These are phyloP conservation scores for Hippocampus kuda DNA, from an alignment of 2,797 vertebrate species.

Conservation along the genomic window DNA sequence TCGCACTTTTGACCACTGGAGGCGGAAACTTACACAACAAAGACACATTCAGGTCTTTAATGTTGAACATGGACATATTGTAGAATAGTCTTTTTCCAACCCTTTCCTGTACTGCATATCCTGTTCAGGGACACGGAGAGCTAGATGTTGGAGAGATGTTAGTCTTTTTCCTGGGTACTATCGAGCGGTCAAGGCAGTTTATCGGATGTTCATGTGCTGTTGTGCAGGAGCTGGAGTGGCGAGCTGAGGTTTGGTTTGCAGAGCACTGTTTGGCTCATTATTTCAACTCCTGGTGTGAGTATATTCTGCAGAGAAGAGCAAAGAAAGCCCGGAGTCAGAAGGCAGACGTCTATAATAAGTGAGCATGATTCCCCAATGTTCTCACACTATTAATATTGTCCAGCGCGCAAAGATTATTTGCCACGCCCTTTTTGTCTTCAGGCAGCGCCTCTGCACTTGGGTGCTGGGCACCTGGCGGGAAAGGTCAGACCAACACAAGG, in stretches of 20 bases:
- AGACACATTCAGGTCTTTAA: slow-evolving; percentile 57
- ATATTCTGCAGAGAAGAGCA: slow-evolving; percentile 40
- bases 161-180: neutral
- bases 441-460: slow-evolving; percentile 52
- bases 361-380: slow-evolving; percentile 12
- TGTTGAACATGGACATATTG: neutral
- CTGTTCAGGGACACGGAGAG: neutral
- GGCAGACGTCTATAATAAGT: slow-evolving; percentile 53
- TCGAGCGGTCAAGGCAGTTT: neutral
- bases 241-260: slow-evolving; percentile 53
- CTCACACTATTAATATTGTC: neutral
- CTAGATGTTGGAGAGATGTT: neutral
- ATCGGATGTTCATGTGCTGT: slow-evolving; percentile 29
- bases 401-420: slow-evolving; percentile 6
- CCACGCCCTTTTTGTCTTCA: slow-evolving; percentile 22
- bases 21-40: slow-evolving; percentile 36
- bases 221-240: slow-evolving; percentile 49
- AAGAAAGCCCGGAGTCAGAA: slow-evolving; percentile 33
- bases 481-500: slow-evolving; percentile 52
- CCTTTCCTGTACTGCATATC: neutral
- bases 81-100: neutral
- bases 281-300: slow-evolving; percentile 58
- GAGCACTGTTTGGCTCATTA: slow-evolving; percentile 44
- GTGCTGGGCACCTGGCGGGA: slow-evolving; percentile 74
- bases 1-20: slow-evolving; percentile 61